phyloP scores from a whole-genome alignment of 2,888 invertebrate species.

The Cynaeus angustus region DNA sequence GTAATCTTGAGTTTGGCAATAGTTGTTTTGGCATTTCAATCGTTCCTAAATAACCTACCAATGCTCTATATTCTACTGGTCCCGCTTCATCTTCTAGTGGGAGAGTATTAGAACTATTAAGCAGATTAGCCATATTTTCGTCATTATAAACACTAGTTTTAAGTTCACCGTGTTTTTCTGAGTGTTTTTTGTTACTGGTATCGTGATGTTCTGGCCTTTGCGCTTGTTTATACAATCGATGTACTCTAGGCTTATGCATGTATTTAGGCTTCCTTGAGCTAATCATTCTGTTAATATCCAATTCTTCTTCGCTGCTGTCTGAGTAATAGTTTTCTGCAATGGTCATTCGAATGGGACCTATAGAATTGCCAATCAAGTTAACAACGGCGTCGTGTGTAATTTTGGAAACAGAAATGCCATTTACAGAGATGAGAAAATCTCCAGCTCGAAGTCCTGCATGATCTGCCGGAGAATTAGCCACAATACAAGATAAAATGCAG shows the following conservation, averaged over 20 bases:
- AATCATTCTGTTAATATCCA: conserved; percentile 72
- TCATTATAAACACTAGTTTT: conserved; percentile 40
- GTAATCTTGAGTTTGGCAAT: conserved; percentile 82
- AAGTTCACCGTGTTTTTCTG: conserved; percentile 24
- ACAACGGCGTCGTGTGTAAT: conserved; percentile 96
- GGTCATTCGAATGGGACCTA: conserved; percentile 87
- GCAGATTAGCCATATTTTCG: conserved; percentile 48
- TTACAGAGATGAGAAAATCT: conserved; percentile 93
- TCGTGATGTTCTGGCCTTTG: conserved; percentile 32
- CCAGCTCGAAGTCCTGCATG: conserved; percentile 92
- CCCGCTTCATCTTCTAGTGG: conserved; percentile 70
- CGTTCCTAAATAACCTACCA: conserved; percentile 96
- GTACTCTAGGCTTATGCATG: conserved; percentile 72
- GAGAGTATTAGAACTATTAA: conserved; percentile 56
- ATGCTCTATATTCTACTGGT: conserved; percentile 84
- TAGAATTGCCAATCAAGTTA: conserved; percentile 89
- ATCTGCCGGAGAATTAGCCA: conserved; percentile 92
- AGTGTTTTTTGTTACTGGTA: conserved; percentile 2
- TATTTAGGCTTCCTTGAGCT: conserved; percentile 78
- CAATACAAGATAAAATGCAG: conserved; percentile 95
- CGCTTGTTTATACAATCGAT: conserved; percentile 56
- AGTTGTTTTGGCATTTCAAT: conserved; percentile 95
- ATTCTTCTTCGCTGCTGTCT: conserved; percentile 88
- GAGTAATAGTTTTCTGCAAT: conserved; percentile 92
- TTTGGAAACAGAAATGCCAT: conserved; percentile 92